Evolutionary conservation across 1,140 invertebrate species (phyloP).

Genomic region (Zaprionus tsacasi): DNA sequence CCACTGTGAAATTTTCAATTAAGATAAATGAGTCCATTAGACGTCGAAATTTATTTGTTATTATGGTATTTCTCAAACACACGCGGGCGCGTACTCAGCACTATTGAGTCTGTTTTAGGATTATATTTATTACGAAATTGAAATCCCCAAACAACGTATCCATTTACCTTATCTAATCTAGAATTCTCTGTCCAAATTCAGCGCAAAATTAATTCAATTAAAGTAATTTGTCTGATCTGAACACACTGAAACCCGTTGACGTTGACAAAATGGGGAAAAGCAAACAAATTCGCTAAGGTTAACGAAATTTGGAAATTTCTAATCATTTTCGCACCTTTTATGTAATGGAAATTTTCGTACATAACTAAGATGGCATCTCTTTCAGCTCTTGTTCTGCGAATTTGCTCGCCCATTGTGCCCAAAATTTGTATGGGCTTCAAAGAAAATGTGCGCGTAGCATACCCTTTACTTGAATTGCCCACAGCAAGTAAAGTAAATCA

Average conservation of each 20-base stretch:
- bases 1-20: slow-evolving; percentile 58
- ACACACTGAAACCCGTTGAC: slow-evolving; percentile 21
- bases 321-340: not conserved
- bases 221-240: slow-evolving; percentile 49
- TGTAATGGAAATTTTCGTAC: not conserved
- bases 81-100: not conserved
- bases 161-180: not conserved
- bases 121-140: not conserved
- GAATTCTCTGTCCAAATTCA: not conserved
- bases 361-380: not conserved
- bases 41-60: slow-evolving; percentile 71
- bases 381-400: slow-evolving; percentile 3
- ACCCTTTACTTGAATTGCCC: slow-evolving; percentile 43
- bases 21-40: slow-evolving; percentile 71
- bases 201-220: slow-evolving; percentile 52
- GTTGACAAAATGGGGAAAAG: not conserved
- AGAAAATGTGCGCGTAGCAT: slow-evolving; percentile 11
- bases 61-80: slow-evolving; percentile 38
- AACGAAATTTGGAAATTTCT: not conserved
- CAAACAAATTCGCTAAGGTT: not conserved
- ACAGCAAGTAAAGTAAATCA: slow-evolving; percentile 58
- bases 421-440: slow-evolving; percentile 28
- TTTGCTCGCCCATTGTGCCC: not conserved
- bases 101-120: not conserved
- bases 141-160: not conserved